Percentiles rank a stretch among this genome's conserved stretches.
Conservation (phyloP, 2,113 vertebrate species). For the Blennius ocellaris region DNA sequence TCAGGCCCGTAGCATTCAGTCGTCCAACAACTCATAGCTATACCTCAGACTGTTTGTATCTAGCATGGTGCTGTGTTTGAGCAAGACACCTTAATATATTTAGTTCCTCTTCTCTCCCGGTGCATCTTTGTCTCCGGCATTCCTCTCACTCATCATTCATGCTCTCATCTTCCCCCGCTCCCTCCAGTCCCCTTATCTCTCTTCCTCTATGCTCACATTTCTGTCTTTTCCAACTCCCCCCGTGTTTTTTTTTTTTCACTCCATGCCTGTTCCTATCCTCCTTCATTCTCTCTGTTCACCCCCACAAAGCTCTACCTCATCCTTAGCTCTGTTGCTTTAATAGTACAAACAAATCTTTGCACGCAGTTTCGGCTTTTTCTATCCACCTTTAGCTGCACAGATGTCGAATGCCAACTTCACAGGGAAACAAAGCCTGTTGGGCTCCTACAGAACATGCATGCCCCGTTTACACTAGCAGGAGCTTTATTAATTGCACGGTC, state of each 20-base stretch:
- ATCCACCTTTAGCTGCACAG: background rate
- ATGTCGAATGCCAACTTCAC: background rate
- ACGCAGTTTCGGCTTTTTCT: slow-evolving; percentile 38
- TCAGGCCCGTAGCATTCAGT: slow-evolving; percentile 1
- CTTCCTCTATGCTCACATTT: slow-evolving; percentile 64
- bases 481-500: slow-evolving; percentile 52
- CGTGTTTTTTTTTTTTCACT: slow-evolving; percentile 54
- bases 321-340: slow-evolving; percentile 31
- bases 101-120: slow-evolving; percentile 43
- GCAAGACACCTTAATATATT: slow-evolving; percentile 53
- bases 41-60: slow-evolving; percentile 21
- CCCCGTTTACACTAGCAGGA: slow-evolving; percentile 45
- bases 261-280: slow-evolving; percentile 53
- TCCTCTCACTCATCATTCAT: slow-evolving; percentile 70
- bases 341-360: slow-evolving; percentile 41
- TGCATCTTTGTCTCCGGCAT: slow-evolving; percentile 64
- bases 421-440: slow-evolving; percentile 11
- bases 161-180: slow-evolving; percentile 61
- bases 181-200: slow-evolving; percentile 70
- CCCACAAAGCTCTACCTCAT: slow-evolving; percentile 31
- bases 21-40: slow-evolving; percentile 11
- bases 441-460: slow-evolving; percentile 17
- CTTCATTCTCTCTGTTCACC: slow-evolving; percentile 24
- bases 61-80: slow-evolving; percentile 31
- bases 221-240: slow-evolving; percentile 63